Base-by-base conservation (phyloP, 2,888 invertebrate species). In the Smittia aterrima region DNA sequence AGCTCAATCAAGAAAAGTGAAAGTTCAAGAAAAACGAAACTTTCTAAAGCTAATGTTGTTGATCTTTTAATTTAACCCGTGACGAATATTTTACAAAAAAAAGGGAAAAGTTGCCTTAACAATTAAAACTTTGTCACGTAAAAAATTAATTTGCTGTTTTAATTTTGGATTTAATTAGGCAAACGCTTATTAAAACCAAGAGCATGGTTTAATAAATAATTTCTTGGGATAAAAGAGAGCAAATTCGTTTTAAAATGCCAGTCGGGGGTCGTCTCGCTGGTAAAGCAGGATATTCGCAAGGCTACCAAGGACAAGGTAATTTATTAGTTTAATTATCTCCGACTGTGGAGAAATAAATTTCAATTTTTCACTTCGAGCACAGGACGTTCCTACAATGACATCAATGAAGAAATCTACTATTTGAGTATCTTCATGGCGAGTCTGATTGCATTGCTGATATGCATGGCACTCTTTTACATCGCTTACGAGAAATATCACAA, bases 371-470 rank as follows among this genome's bases (percentile, higher is more conserved):
- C 66, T 11, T 66, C 1, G 27, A 25, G 7, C n/a, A n/a, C 16
- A 72, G 72, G 72, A 22, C 72, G 72, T 16, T 72, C 72, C 6
- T 72, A 72, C 72, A 64, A 58, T 13, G 72, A 72, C 41, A 72
- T 72, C n/a, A 72, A 72, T 40, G 72, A 62, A 27, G 72, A 72
- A 62, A 72, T 72, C 24, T 62, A 62, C 58, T 72, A 64, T 20
- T 32, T 64, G 38, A 53, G 54, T 38, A 62, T 72, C 25, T 58
- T 58, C 22, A 72, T 72, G 72, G 72, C 72, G 13, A 40, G 22
- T 25, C 40, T 64, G 7, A 72, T 72, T 25, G 72, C 62, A 4
- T 11, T 72, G 6, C 62, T 72, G 1, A 72, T 72, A 32, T 22
- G 25, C 16, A n/a, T 72, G 22, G 72, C 72, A 24, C 62, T 72